Evolutionary conservation across 2,113 vertebrate species (phyloP).

Genomic region (Mus spicilegus): DNA sequence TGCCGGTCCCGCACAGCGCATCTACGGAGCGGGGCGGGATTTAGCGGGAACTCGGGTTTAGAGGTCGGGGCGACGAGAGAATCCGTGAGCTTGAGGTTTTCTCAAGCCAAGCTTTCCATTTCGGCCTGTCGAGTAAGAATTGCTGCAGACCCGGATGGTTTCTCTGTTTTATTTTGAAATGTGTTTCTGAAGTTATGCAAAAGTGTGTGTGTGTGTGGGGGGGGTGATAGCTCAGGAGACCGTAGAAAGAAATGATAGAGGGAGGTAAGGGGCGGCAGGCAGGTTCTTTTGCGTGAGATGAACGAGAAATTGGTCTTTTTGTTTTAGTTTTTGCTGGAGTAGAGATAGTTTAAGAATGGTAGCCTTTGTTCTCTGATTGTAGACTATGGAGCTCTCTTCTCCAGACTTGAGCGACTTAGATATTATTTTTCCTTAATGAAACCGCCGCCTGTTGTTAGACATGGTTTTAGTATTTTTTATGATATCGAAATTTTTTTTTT

Average conservation of each 20-base stretch:
- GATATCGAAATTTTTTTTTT: not conserved
- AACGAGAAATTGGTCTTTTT: not conserved
- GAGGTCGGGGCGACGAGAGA: constrained; percentile 43
- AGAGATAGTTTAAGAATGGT: constrained; percentile 50
- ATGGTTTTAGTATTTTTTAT: constrained; percentile 6
- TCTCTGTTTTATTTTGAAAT: constrained; percentile 10
- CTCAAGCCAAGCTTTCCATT: not conserved
- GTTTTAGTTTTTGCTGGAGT: not conserved
- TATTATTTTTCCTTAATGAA: not conserved
- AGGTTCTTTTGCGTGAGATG: not conserved
- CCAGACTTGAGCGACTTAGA: constrained; percentile 47
- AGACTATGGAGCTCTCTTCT: constrained; percentile 15
- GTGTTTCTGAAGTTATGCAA: not conserved
- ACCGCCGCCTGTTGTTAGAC: constrained; percentile 53
- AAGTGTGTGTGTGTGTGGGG: not conserved
- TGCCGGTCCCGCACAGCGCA: constrained; percentile 6
- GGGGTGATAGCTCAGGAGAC: not conserved
- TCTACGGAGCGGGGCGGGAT: not conserved
- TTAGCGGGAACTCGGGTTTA: constrained; percentile 26
- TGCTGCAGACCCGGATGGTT: not conserved
- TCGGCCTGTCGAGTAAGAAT: not conserved
- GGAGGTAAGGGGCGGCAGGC: not conserved
- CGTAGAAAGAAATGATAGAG: not conserved
- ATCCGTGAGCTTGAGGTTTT: constrained; percentile 37
- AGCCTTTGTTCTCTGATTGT: constrained; percentile 85